Percentiles rank a stretch among this genome's conserved stretches.
Conservation (phyloP, 2,888 invertebrate species). For the Coelopa pilipes region DNA sequence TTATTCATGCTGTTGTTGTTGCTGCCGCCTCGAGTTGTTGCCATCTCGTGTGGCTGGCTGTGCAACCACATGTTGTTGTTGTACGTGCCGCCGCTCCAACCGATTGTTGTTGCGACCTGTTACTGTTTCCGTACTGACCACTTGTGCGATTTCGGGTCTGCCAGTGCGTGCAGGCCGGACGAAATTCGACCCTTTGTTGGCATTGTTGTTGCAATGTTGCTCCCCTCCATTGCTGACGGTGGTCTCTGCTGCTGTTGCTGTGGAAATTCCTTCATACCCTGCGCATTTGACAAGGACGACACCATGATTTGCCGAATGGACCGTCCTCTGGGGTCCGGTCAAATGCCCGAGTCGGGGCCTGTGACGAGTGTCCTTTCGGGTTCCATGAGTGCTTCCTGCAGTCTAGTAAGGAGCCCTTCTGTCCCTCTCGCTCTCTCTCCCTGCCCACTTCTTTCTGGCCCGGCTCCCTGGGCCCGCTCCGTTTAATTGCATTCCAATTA, state of each 20-base stretch:
- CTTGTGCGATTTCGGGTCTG: conserved; percentile 43
- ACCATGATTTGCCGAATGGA: conserved; percentile 17
- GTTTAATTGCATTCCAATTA: too few species aligned
- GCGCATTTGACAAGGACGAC: conserved; percentile 3
- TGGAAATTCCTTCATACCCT: background rate
- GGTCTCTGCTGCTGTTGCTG: conserved; percentile 8
- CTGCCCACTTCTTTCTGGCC: too few species aligned
- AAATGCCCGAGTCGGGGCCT: background rate
- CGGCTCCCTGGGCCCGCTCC: too few species aligned
- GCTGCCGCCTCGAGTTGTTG: too few species aligned
- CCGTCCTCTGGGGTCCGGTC: background rate
- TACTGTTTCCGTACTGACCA: conserved; percentile 41
- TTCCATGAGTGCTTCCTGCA: background rate
- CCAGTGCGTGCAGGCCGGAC: conserved; percentile 4
- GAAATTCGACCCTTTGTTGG: conserved; percentile 27
- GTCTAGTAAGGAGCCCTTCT: too few species aligned
- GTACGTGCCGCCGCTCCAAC: background rate
- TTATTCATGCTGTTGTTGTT: too few species aligned
- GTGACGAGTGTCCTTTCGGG: conserved; percentile 2
- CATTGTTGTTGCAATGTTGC: background rate
- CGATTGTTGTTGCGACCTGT: background rate
- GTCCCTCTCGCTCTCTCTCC: too few species aligned
- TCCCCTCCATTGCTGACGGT: background rate
- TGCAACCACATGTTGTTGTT: background rate
- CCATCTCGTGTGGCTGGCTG: too few species aligned